Percentiles rank a stretch among this genome's conserved stretches.
Conservation (phyloP, 2,113 vertebrate genomes). For the Alligator sinensis region DNA sequence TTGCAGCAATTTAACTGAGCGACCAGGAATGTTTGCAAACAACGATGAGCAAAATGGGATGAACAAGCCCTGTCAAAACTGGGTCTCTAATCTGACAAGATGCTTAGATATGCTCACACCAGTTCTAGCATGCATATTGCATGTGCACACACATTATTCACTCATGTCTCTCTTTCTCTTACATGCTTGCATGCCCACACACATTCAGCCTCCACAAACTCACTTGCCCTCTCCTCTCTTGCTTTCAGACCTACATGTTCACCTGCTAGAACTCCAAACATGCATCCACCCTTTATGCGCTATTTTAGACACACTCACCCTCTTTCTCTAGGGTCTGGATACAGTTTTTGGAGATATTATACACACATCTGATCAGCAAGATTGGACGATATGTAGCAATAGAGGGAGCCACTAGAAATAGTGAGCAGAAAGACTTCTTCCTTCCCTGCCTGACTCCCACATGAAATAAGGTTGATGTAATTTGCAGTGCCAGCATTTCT, state of each 20-base stretch:
- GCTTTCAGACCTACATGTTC: not conserved
- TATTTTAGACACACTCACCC: not conserved
- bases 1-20: slow-evolving; percentile 63
- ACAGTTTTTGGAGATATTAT: not conserved
- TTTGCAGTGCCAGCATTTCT: not conserved
- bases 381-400: not conserved
- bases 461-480: slow-evolving; percentile 1
- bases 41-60: slow-evolving; percentile 61
- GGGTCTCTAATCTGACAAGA: slow-evolving; percentile 27
- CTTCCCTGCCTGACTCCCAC: not conserved
- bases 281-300: not conserved
- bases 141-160: slow-evolving; percentile 46
- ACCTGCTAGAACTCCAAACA: not conserved
- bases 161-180: slow-evolving; percentile 23
- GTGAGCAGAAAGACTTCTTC: slow-evolving; percentile 16
- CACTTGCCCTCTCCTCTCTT: slow-evolving; percentile 49
- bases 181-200: not conserved
- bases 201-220: not conserved
- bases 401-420: slow-evolving; percentile 45
- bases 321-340: not conserved
- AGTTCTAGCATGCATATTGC: slow-evolving; percentile 34
- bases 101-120: slow-evolving; percentile 37
- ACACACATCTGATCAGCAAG: not conserved
- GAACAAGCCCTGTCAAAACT: slow-evolving; percentile 57
- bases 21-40: slow-evolving; percentile 67